Conservation (phyloP, 2,888 invertebrate species). For the Macrosiphum euphorbiae region DNA sequence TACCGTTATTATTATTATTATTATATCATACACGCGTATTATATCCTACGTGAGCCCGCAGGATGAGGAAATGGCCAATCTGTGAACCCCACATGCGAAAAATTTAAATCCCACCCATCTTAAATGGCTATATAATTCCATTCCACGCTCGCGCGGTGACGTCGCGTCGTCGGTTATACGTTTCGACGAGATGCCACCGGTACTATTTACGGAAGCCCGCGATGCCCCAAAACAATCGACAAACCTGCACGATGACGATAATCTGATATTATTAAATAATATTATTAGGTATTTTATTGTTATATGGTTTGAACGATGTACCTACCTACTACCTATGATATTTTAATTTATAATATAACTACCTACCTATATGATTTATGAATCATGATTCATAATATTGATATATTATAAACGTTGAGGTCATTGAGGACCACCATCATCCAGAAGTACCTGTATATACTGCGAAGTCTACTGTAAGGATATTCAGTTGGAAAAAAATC, state of each 20-base stretch:
- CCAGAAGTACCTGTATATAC: not conserved
- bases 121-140: conserved; percentile 42
- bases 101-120: conserved; percentile 62
- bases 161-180: not conserved
- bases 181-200: not conserved
- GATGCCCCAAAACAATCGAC: not conserved
- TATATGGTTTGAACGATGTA: not conserved
- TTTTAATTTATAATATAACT: too few relatives aligned
- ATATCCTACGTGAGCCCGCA: conserved; percentile 28
- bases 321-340: not conserved
- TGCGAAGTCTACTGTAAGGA: too few relatives aligned
- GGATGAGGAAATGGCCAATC: conserved; percentile 64
- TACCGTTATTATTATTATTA: not conserved
- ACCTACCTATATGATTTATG: too few relatives aligned
- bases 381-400: too few relatives aligned
- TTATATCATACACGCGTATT: not conserved
- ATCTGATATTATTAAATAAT: not conserved
- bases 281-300: too few relatives aligned
- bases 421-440: not conserved
- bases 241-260: not conserved
- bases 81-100: conserved; percentile 62
- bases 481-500: too few relatives aligned
- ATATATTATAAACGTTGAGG: not conserved
- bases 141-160: not conserved
- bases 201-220: not conserved